Conservation (phyloP, 2,888 invertebrate species). For the Cephus nigrinus region DNA sequence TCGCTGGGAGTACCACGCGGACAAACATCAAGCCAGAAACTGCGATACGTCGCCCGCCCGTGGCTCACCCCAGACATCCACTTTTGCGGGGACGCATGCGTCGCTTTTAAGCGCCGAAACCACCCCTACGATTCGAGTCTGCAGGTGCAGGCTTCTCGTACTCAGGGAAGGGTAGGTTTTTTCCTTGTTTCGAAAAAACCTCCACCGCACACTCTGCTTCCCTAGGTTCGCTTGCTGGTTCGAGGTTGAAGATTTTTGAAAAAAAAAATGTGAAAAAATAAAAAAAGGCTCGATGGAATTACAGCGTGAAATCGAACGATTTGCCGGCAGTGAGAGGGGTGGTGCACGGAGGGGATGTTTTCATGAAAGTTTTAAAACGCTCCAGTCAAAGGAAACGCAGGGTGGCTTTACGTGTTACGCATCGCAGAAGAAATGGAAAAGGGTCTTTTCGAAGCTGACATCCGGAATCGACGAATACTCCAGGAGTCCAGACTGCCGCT, state of each 20-base stretch:
- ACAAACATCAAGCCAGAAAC: conserved; percentile 65
- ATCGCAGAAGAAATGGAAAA: background rate
- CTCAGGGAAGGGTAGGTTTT: background rate
- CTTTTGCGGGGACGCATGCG: conserved; percentile 54
- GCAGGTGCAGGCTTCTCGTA: background rate
- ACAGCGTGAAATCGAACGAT: background rate
- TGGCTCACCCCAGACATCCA: conserved; percentile 54
- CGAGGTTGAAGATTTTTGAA: background rate
- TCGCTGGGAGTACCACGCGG: conserved; percentile 50
- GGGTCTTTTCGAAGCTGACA: background rate
- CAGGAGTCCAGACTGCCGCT: background rate
- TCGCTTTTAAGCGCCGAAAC: conserved; percentile 55
- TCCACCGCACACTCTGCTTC: conserved; percentile 15
- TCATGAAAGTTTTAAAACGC: background rate
- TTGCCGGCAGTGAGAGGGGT: background rate
- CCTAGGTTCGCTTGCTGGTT: background rate
- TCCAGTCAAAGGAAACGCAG: background rate
- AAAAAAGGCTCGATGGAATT: background rate
- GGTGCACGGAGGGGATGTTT: background rate
- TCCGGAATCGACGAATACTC: background rate
- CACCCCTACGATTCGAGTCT: conserved; percentile 8
- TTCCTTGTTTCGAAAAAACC: background rate
- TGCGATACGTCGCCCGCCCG: conserved; percentile 59
- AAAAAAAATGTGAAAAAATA: background rate
- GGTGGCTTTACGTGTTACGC: background rate